These are phyloP conservation scores for Syrmaticus mikado DNA, from an alignment of 2,113 vertebrate species.

Conservation along the genomic window DNA sequence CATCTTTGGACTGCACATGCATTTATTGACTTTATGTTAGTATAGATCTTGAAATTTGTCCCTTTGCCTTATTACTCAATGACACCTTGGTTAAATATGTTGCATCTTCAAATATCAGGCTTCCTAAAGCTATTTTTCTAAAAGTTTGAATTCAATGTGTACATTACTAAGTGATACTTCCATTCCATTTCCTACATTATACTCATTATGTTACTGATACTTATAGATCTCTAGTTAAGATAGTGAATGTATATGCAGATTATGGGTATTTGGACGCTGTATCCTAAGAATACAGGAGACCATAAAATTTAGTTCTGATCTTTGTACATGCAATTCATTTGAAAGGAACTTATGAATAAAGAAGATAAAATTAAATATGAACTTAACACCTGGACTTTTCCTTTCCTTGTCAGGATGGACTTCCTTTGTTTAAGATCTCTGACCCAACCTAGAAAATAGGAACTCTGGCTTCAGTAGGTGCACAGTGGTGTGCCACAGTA, in stretches of 20 bases:
- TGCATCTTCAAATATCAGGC: not conserved
- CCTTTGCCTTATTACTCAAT: constrained; percentile 49
- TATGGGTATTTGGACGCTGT: not conserved
- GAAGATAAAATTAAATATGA: not conserved
- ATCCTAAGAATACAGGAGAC: not conserved
- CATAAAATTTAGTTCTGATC: not conserved
- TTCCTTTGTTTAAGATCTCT: not conserved
- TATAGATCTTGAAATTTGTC: constrained; percentile 45
- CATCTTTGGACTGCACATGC: constrained; percentile 68
- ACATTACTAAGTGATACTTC: not conserved
- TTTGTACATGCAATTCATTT: not conserved
- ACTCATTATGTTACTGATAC: not conserved
- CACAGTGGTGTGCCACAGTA: not conserved
- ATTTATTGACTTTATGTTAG: constrained; percentile 79
- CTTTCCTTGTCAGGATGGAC: not conserved
- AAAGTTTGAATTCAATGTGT: not conserved
- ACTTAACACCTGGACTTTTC: not conserved
- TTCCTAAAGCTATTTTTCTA: constrained; percentile 5
- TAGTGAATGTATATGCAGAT: not conserved
- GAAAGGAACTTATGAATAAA: not conserved
- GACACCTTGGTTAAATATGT: constrained; percentile 57
- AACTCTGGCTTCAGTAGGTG: not conserved
- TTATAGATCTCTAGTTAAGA: not conserved
- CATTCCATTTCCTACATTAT: not conserved
- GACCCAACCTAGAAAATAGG: not conserved